These are phyloP conservation scores for Tachina fera DNA, from an alignment of 2,888 invertebrate genomes.

Conservation along the genomic window DNA sequence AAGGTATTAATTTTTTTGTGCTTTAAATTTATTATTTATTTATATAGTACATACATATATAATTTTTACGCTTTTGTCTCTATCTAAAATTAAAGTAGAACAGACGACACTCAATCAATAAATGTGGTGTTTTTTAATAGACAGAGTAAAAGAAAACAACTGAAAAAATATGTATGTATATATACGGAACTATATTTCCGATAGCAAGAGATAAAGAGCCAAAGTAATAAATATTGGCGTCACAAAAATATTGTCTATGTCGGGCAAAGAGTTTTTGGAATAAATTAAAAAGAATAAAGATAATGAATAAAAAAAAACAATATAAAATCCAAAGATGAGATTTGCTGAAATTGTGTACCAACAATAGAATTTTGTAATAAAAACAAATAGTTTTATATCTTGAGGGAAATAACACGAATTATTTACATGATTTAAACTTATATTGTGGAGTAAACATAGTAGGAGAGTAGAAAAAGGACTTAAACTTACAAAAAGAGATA, in stretches of 20 bases:
- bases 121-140: conserved; percentile 75
- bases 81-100: conserved; percentile 1
- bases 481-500: no score
- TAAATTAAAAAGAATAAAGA: conserved; percentile 42
- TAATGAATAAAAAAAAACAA: conserved; percentile 6
- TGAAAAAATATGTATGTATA: no score
- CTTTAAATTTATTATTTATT: conserved; percentile 16
- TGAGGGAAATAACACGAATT: background rate
- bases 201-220: conserved; percentile 38
- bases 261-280: conserved; percentile 36
- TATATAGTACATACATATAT: background rate
- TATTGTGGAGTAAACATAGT: no score
- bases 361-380: background rate
- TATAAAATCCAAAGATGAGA: background rate
- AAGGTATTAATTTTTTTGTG: background rate
- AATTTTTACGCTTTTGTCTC: conserved; percentile 14
- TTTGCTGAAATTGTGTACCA: background rate
- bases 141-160: conserved; percentile 70
- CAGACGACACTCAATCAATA: conserved; percentile 78
- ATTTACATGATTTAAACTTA: no score
- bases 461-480: no score
- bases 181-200: conserved; percentile 1
- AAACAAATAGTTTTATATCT: background rate
- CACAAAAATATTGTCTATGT: conserved; percentile 37
- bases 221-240: conserved; percentile 73